These are phyloP conservation scores for Ictidomys tridecemlineatus DNA, from an alignment of 2,113 vertebrate genomes.

Conservation along the genomic window DNA sequence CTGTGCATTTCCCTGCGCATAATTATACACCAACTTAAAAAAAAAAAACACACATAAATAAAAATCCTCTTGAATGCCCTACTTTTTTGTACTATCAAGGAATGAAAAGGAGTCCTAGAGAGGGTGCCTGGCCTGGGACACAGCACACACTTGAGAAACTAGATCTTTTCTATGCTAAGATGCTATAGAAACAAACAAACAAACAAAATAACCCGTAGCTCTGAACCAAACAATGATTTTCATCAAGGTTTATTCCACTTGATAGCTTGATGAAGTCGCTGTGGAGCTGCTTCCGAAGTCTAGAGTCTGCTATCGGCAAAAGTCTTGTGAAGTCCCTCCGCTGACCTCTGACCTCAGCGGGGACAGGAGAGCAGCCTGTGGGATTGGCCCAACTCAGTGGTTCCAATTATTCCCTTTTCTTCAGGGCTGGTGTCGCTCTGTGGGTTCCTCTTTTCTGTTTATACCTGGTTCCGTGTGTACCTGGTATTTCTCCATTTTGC, in stretches of 20 bases:
- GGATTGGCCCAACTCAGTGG: neutral
- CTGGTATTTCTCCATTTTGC: neutral
- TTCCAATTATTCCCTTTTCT: neutral
- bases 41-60: no score
- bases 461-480: no score
- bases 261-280: neutral
- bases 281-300: neutral
- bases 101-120: neutral
- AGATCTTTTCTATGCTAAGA: neutral
- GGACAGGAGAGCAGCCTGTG: neutral
- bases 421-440: no score
- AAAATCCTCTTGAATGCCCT: neutral
- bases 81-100: neutral
- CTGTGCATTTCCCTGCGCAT: neutral
- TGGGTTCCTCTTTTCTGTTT: no score
- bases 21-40: neutral
- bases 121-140: neutral
- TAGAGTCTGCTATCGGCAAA: neutral
- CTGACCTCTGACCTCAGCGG: neutral
- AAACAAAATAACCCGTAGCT: neutral
- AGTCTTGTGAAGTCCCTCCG: rapidly evolving
- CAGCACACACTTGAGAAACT: neutral
- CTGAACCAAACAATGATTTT: neutral
- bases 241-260: neutral
- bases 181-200: neutral